These are phyloP conservation scores for Parelbella ahira DNA, from an alignment of 2,888 invertebrate species.

Conservation along the genomic window DNA sequence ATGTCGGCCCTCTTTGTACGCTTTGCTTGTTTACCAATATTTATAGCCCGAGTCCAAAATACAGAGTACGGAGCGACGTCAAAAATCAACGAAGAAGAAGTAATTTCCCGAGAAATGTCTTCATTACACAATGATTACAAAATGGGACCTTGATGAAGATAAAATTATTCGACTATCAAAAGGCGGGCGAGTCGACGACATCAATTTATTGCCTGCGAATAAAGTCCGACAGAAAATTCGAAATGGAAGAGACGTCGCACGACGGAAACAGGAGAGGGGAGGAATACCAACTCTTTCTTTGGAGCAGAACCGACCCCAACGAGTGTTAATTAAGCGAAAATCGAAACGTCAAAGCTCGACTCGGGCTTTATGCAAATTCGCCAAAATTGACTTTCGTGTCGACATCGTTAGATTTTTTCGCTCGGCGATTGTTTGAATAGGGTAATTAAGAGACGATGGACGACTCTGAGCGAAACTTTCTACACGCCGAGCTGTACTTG, in stretches of 20 bases:
- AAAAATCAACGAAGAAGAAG: slow-evolving; percentile 22
- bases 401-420: slow-evolving; percentile 63
- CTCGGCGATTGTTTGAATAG: slow-evolving; percentile 61
- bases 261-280: slow-evolving; percentile 53
- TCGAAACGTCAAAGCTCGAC: slow-evolving; percentile 74
- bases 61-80: slow-evolving; percentile 9
- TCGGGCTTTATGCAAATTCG: slow-evolving; percentile 73
- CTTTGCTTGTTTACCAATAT: slow-evolving; percentile 19
- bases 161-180: slow-evolving; percentile 70
- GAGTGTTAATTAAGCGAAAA: slow-evolving; percentile 77
- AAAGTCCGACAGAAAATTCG: slow-evolving; percentile 56
- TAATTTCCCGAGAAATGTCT: slow-evolving; percentile 41
- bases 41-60: slow-evolving; percentile 12
- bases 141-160: slow-evolving; percentile 57
- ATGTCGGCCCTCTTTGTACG: slow-evolving; percentile 23
- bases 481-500: slow-evolving; percentile 24
- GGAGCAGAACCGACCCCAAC: slow-evolving; percentile 45
- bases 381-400: slow-evolving; percentile 68
- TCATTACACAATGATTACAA: slow-evolving; percentile 52
- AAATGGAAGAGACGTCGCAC: slow-evolving; percentile 51
- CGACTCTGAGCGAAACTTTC: slow-evolving; percentile 34
- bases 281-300: slow-evolving; percentile 63
- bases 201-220: slow-evolving; percentile 64
- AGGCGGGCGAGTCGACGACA: slow-evolving; percentile 55
- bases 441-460: slow-evolving; percentile 59